A percentile compares a stretch with the other conserved stretches of the same genome.
Conservation (phyloP, 1,140 invertebrate species). For the Anoplophora glabripennis region DNA sequence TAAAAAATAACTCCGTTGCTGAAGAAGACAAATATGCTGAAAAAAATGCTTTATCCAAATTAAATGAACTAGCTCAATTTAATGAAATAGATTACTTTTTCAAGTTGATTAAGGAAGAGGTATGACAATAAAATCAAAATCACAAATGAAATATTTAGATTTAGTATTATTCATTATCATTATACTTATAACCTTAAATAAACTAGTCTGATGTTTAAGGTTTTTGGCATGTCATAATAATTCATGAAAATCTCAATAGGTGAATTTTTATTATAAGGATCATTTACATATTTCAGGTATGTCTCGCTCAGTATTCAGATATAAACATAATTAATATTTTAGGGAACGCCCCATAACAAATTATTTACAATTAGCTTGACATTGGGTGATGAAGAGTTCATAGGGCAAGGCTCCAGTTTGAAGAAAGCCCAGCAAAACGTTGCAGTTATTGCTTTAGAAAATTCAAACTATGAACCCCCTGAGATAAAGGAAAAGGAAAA, state of each 20-base stretch:
- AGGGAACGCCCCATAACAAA: constrained; percentile 36
- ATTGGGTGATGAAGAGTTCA: constrained; percentile 37
- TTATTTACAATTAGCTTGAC: constrained; percentile 32
- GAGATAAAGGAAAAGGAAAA: constrained; percentile 26
- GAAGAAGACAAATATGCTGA: constrained; percentile 6
- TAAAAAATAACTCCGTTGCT: constrained; percentile 7
- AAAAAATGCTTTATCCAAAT: constrained; percentile 19
- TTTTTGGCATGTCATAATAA: no score
- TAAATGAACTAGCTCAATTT: constrained; percentile 33
- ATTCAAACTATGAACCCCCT: constrained; percentile 35
- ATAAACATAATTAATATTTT: no score
- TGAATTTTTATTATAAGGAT: no score
- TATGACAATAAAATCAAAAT: constrained; percentile 12
- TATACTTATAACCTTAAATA: no score
- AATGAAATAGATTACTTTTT: constrained; percentile 32
- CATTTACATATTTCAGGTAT: no score
- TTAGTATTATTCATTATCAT: no score
- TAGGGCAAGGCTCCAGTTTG: constrained; percentile 30
- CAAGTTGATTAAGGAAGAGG: constrained; percentile 30
- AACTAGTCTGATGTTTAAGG: no score
- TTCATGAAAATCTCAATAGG: no score
- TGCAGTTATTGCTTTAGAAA: constrained; percentile 28
- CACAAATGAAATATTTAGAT: no score
- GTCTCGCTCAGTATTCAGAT: no score
- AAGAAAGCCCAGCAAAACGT: constrained; percentile 38